Evolutionary conservation across 2,888 invertebrate genomes (phyloP), one percentile per base, ranked within the genome.

Genomic region (Catocala sponsa): DNA sequence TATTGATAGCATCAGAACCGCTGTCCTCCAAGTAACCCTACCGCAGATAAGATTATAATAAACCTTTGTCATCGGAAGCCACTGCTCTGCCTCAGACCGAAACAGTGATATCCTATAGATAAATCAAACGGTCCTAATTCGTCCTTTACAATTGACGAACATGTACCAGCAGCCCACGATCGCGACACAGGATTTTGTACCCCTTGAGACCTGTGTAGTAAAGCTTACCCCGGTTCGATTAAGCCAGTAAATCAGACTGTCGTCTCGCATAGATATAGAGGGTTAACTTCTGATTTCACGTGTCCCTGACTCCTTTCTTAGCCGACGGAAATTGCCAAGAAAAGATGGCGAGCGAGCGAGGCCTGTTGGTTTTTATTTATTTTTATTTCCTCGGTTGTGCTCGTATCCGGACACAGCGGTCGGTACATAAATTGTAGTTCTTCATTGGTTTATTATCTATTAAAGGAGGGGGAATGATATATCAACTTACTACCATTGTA

Each of bases 241-340:
- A 89, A 88, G 82, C 81, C 82, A 84, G 86, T 90, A 90, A 91
- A 91, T 90, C 91, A 90, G 86, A 78, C 84, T 86, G 88, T 87
- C 87, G 85, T 81, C 84, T 89, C 81, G 81, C 82, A 83, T 87
- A 89, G 86, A 91, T 90, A 89, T 86, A 86, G 86, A 79, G 83
- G 85, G 87, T 89, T 90, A 87, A 88, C 87, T 87, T 86, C 84
- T 89, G 89, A 92, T 91, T 92, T 91, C 89, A 91, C 90, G 86
- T 91, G 81, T 89, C 89, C 87, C 83, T 85, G 85, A 81, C 78
- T 84, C 81, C 85, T 87, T 87, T 86, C 88, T 87, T 81, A 75
- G 80, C 78, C 81, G 86, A 83, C 88, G 90, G 90, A 91, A 90
- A 91, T 91, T 89, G 87, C 87, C 82, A 83, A 88, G 89, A 86